These are phyloP conservation scores for Aphelenchoides avenae DNA, from an alignment of 1,140 invertebrate species.

Conservation along the genomic window DNA sequence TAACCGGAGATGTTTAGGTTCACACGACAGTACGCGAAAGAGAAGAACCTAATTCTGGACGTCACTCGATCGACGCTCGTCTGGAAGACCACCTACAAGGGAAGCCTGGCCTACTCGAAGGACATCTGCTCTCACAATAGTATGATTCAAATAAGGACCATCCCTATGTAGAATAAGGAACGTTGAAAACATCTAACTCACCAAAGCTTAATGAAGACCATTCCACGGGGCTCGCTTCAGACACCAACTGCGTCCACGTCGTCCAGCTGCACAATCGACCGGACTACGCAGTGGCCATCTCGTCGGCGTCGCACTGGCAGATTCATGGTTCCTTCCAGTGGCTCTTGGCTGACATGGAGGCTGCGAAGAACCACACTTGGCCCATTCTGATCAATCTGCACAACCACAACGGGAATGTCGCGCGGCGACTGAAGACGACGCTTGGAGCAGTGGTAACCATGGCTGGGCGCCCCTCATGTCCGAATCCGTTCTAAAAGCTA, in stretches of 20 bases:
- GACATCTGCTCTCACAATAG: conserved; percentile 34
- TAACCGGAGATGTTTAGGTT: conserved; percentile 28
- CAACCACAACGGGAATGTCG: conserved; percentile 31
- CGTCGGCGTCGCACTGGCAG: conserved; percentile 27
- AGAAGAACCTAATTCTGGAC: conserved; percentile 26
- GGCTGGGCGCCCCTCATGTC: too few species aligned
- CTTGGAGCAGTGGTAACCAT: conserved; percentile 26
- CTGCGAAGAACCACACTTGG: conserved; percentile 33
- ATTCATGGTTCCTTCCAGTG: conserved; percentile 38
- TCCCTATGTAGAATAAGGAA: too few species aligned
- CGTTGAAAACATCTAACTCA: too few species aligned
- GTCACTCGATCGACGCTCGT: conserved; percentile 3
- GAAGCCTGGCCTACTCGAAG: conserved; percentile 40
- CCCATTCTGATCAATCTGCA: conserved; percentile 44
- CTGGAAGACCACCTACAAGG: conserved; percentile 37
- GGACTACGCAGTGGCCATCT: conserved; percentile 36
- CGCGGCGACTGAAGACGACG: conserved; percentile 15
- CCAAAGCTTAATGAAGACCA: too few species aligned
- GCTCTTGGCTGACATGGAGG: conserved; percentile 24
- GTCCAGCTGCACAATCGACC: conserved; percentile 44
- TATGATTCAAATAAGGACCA: too few species aligned
- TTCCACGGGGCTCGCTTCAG: conserved; percentile 28
- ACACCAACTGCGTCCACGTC: conserved; percentile 29
- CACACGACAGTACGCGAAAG: conserved; percentile 24
- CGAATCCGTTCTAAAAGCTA: too few species aligned